phyloP scores from a whole-genome alignment of 2,113 vertebrate genomes.

The pig (Sus scrofa) region T2T-Sscrofa CM000827.6:100053501-100054000 shows the following conservation, averaged over 20 bases:
- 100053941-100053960: not conserved
- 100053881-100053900: not conserved
- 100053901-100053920: not conserved
- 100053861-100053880: not conserved
- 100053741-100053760: not conserved
- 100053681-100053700: not conserved
- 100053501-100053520: not conserved
- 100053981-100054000: not conserved
- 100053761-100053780: not conserved
- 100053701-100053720: not conserved
- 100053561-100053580: not conserved
- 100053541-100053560: not conserved
- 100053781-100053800: not conserved
- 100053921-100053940: not conserved
- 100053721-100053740: not conserved
- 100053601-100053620: not conserved
- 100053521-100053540: not conserved
- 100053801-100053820: not conserved
- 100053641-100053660: not conserved
- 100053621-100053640: conserved; percentile 4
- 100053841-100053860: not conserved
- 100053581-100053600: not conserved
- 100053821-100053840: not conserved
- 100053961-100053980: not conserved
- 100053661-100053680: not conserved